phyloP scores from a whole-genome alignment of 2,797 vertebrate genomes.

The Gadopsis marmoratus region DNA sequence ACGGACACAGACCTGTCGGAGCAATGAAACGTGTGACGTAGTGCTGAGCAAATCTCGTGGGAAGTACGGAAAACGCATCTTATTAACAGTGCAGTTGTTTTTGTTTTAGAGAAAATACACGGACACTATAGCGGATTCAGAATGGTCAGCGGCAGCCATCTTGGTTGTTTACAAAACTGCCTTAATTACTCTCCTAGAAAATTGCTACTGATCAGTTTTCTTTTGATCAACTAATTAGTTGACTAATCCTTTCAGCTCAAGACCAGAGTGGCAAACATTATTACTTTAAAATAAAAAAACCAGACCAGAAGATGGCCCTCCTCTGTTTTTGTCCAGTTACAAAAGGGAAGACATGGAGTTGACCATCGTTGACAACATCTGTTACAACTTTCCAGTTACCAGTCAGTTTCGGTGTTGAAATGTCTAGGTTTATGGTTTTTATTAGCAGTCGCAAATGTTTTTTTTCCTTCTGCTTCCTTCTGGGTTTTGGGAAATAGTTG shows the following conservation, averaged over 20 bases:
- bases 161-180: too few species aligned
- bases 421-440: conserved; percentile 41
- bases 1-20: too few species aligned
- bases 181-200: neutral
- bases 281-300: neutral
- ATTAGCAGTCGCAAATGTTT: conserved; percentile 17
- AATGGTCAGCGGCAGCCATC: too few species aligned
- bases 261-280: neutral
- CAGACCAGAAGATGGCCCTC: neutral
- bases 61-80: too few species aligned
- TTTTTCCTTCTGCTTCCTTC: conserved; percentile 6
- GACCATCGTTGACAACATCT: conserved; percentile 12
- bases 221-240: neutral
- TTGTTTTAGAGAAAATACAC: too few species aligned
- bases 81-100: too few species aligned
- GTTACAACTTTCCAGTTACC: conserved; percentile 23
- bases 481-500: neutral
- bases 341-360: neutral
- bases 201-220: neutral
- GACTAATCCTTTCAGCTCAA: neutral
- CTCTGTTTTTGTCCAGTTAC: neutral
- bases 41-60: too few species aligned
- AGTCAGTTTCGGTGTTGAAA: conserved; percentile 23
- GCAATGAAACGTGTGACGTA: too few species aligned
- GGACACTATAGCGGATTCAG: too few species aligned